Percentiles rank a stretch among this genome's conserved stretches.
phyloP scores from a whole-genome alignment of 2,113 vertebrate species.

The Gopherus evgoodei region DNA sequence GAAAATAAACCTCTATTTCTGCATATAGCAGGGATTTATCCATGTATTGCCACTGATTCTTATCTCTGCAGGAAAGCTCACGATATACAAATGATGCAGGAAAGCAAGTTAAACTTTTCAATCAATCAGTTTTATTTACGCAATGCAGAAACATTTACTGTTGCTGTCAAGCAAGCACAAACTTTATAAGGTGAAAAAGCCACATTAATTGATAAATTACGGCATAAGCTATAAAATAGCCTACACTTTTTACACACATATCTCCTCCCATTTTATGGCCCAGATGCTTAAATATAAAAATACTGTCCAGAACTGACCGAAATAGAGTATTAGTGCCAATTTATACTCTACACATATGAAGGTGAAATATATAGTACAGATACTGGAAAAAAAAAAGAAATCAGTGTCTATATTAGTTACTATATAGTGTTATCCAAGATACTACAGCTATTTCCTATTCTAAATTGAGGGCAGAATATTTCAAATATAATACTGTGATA shows the following conservation, averaged over 20 bases:
- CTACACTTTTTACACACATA: background rate
- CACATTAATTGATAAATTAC: background rate
- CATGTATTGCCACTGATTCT: rapidly evolving
- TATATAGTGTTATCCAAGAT: background rate
- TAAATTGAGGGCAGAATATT: background rate
- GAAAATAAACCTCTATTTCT: background rate
- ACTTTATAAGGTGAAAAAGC: background rate
- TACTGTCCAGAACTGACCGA: background rate
- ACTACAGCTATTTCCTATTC: background rate
- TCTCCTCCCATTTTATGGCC: background rate
- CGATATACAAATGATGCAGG: background rate
- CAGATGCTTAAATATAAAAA: background rate
- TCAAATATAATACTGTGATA: background rate
- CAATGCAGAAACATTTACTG: background rate
- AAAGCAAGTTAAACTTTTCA: background rate
- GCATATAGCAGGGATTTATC: background rate
- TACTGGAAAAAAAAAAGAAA: background rate
- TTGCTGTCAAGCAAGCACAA: background rate
- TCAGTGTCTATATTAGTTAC: background rate
- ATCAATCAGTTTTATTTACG: background rate
- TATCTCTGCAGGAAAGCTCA: background rate
- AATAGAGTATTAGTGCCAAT: background rate
- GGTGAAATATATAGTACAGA: background rate
- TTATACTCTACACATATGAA: background rate
- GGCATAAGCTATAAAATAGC: background rate